Conservation (phyloP, 2,113 vertebrate species). For the Pterophyllum scalare region DNA sequence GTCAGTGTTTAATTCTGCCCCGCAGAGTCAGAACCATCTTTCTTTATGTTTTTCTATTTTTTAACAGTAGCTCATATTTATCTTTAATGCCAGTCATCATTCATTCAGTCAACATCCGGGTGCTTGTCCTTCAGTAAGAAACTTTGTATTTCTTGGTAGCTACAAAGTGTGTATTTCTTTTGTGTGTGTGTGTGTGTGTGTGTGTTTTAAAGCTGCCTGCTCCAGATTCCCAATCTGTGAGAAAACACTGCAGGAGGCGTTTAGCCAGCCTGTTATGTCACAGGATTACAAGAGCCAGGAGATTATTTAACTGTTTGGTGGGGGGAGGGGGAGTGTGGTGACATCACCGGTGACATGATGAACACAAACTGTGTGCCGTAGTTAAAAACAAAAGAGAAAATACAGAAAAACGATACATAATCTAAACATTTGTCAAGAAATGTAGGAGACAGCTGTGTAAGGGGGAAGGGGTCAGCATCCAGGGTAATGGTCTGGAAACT, state of each 20-base stretch:
- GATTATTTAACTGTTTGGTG: conserved; percentile 60
- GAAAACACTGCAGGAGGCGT: conserved; percentile 42
- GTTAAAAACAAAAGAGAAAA: neutral
- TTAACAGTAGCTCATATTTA: neutral
- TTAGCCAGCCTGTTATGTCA: conserved; percentile 59
- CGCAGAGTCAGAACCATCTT: neutral
- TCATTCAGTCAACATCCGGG: neutral
- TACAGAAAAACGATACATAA: neutral
- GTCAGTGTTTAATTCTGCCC: neutral
- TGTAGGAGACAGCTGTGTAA: neutral
- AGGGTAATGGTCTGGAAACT: too few relatives aligned
- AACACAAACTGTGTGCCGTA: neutral
- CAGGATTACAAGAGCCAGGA: conserved; percentile 60
- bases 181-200: conserved; percentile 25
- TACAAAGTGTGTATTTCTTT: neutral
- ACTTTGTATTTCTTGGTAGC: neutral
- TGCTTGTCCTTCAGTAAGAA: neutral
- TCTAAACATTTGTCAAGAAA: neutral
- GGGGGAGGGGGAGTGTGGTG: neutral
- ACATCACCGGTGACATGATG: conserved; percentile 30
- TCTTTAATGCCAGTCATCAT: neutral
- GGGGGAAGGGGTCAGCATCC: too few relatives aligned
- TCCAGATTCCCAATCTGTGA: conserved; percentile 28
- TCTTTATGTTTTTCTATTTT: neutral
- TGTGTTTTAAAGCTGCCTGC: conserved; percentile 18